Conservation (phyloP, 2,113 vertebrate species). For the Limnothrissa miodon region DNA sequence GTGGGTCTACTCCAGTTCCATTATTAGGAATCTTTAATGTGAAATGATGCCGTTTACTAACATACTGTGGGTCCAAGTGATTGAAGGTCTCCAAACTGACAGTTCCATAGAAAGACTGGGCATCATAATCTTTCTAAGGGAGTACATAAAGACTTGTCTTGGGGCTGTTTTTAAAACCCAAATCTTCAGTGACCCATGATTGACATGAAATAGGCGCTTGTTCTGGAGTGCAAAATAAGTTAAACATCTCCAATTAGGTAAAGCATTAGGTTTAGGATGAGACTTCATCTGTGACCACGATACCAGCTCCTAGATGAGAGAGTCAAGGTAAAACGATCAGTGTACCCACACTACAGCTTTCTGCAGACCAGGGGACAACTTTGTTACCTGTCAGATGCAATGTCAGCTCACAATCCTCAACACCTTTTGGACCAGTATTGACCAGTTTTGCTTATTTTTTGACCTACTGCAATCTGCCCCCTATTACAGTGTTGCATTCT, state of each 20-base stretch:
- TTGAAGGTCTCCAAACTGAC: not conserved
- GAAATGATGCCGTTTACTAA: not conserved
- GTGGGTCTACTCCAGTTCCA: not conserved
- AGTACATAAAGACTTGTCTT: not conserved
- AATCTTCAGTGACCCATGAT: too few species aligned
- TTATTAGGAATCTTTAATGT: not conserved
- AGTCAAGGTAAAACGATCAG: not conserved
- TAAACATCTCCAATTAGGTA: too few species aligned
- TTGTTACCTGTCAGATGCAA: not conserved
- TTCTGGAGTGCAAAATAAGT: too few species aligned
- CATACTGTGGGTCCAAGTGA: not conserved
- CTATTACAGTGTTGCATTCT: not conserved
- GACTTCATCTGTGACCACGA: too few species aligned
- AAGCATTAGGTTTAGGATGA: too few species aligned
- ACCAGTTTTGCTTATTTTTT: not conserved
- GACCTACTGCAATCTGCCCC: not conserved
- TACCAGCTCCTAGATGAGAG: not conserved
- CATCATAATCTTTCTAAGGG: not conserved
- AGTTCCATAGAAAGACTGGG: not conserved
- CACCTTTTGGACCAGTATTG: not conserved
- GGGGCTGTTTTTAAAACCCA: not conserved
- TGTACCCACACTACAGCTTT: not conserved
- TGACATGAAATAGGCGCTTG: too few species aligned
- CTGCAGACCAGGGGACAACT: not conserved
- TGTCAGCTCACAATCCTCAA: not conserved